Percentiles rank a stretch among this genome's conserved stretches.
Conservation (phyloP, 2,888 invertebrate genomes). For the Polyommatus iphigenia region DNA sequence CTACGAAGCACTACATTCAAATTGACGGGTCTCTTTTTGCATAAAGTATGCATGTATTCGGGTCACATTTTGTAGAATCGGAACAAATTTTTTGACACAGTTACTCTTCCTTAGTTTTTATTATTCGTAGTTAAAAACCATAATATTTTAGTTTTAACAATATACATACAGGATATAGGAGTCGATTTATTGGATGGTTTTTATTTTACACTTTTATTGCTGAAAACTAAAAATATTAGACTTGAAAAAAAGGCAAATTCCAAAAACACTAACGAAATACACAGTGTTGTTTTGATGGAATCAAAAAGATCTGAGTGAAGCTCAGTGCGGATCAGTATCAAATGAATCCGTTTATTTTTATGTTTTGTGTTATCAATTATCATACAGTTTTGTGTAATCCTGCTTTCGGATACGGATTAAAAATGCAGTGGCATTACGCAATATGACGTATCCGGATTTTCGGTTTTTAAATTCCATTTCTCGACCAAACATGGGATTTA, state of each 20-base stretch:
- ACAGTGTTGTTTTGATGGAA: background rate
- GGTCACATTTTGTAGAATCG: too few relatives aligned
- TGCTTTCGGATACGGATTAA: slow-evolving; percentile 7
- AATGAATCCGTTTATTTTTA: slow-evolving; percentile 6
- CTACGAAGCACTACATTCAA: too few relatives aligned
- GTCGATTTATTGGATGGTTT: too few relatives aligned
- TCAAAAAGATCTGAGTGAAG: background rate
- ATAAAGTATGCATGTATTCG: too few relatives aligned
- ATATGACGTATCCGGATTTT: slow-evolving; percentile 10
- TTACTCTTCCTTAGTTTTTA: too few relatives aligned
- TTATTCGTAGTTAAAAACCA: too few relatives aligned
- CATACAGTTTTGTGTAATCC: slow-evolving; percentile 19
- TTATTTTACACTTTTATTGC: too few relatives aligned
- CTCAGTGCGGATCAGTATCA: background rate
- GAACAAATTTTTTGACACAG: too few relatives aligned
- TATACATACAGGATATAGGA: too few relatives aligned
- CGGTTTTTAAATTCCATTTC: slow-evolving; percentile 13
- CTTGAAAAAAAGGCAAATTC: background rate
- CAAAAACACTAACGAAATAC: background rate
- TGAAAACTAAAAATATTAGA: too few relatives aligned
- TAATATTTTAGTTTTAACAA: too few relatives aligned
- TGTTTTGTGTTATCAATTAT: slow-evolving; percentile 4
- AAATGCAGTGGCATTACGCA: slow-evolving; percentile 10
- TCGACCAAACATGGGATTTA: slow-evolving; percentile 13
- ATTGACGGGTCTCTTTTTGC: too few relatives aligned